Base-by-base conservation (phyloP, 2,888 invertebrate species). In the Drosophila macrospina region DNA sequence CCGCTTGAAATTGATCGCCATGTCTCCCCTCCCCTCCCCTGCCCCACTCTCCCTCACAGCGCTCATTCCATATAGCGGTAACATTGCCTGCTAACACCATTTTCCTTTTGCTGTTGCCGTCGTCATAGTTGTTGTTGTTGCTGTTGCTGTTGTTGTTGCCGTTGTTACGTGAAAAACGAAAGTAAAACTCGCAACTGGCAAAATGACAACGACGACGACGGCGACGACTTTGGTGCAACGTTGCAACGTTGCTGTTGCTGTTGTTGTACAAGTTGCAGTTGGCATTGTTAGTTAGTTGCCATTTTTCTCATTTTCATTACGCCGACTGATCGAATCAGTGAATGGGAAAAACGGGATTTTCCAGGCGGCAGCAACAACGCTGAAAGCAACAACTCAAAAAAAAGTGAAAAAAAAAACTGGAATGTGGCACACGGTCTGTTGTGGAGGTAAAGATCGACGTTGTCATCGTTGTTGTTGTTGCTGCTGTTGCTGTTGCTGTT, bases 61-160 rank as follows among this genome's bases (percentile, higher is more conserved):
- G 3, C 24, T 10, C 34, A 16, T 44, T 56, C 32, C 57, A 28
- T 57, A 47, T 62, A 71, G 69, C 74, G 75, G 69, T 63, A 78
- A 82, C 86, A 74, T 85, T 88, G 85, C 85, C 85, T 85, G 80
- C 88, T 85, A 85, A 85, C 85, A 85, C 88, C 86, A 86, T 85
- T 85, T 87, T 85, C 85, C 88, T 86, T 85, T 87, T 86, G 79
- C 77, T 65, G 75, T 54, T 59, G 63, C 42, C 41, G 59, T 65
- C 41, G 65, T 41, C 44, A 45, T 55, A 52, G 69, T 68, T 61
- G 56, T 51, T 36, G 61, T 16, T 39, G 52, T 36, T 51, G 44
- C 10, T 50, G 60, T 26, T 68, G 64, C 62, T 80, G 78, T 50
- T 69, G 78, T 57, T 54, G 52, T n/a, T 65, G 63, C 54, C 55